Conservation (phyloP, 2,113 vertebrate genomes). For the Agelaius tricolor region DNA sequence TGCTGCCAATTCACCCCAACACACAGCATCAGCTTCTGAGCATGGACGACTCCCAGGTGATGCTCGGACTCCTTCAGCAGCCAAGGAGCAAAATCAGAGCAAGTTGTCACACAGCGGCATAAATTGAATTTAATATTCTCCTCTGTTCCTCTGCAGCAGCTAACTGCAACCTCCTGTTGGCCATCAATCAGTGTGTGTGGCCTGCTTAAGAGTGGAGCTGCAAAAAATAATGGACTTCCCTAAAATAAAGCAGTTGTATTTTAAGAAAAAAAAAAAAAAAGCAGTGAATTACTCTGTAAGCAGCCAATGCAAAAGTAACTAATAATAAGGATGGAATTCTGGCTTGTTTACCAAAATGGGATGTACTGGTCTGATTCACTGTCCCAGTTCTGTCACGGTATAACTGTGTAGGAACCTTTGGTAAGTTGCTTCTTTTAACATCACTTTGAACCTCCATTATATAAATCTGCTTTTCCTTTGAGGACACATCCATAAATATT, state of each 20-base stretch:
- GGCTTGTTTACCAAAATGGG: not conserved
- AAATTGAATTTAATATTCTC: not conserved
- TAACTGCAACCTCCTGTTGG: not conserved
- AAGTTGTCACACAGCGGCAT: accelerated
- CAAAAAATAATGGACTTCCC: not conserved
- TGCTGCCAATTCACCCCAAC: not conserved
- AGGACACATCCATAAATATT: not conserved
- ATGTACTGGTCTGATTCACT: not conserved
- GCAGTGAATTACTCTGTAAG: not conserved
- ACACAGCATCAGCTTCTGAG: not conserved
- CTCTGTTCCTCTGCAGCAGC: not conserved
- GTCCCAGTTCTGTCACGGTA: not conserved
- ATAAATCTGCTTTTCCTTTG: not conserved
- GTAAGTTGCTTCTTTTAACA: not conserved
- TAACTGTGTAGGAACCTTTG: not conserved
- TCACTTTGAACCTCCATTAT: not conserved
- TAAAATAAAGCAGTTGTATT: not conserved
- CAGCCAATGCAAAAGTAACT: not conserved
- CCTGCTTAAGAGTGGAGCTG: not conserved
- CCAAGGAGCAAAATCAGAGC: not conserved
- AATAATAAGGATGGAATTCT: not conserved
- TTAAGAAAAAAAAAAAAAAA: not conserved
- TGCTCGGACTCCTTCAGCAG: accelerated
- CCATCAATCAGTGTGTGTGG: accelerated
- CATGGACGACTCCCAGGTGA: accelerated